Conservation (phyloP, 2,888 invertebrate species). For the Galeopsomyia nigrocyanea region DNA sequence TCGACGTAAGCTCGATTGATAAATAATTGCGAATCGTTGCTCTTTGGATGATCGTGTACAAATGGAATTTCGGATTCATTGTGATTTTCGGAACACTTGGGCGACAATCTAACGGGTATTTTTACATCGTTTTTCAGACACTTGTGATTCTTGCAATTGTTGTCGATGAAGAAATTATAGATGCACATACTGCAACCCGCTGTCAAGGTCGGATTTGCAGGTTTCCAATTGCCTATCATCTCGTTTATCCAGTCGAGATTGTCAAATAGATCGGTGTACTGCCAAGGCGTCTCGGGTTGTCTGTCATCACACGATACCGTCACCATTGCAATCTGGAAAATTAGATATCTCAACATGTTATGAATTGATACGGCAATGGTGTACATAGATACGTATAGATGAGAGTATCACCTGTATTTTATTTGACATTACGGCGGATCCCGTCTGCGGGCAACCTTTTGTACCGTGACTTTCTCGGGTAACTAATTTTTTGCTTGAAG, state of each 20-base stretch:
- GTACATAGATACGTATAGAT: too few relatives aligned
- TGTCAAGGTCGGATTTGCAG: not conserved
- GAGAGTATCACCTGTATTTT: constrained; percentile 50
- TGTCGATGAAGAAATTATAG: constrained; percentile 53
- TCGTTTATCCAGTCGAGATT: constrained; percentile 51
- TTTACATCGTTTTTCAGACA: not conserved
- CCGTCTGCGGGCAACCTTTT: constrained; percentile 51
- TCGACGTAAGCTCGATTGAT: not conserved
- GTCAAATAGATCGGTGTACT: constrained; percentile 52
- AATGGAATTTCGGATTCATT: not conserved
- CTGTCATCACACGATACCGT: constrained; percentile 54
- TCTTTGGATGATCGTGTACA: too few relatives aligned
- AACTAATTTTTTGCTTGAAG: too few relatives aligned
- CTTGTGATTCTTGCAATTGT: constrained; percentile 48
- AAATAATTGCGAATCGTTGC: not conserved
- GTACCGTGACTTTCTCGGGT: constrained; percentile 26
- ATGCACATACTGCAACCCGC: constrained; percentile 50
- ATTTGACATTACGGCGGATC: constrained; percentile 52
- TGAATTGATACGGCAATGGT: too few relatives aligned
- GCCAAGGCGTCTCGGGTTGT: constrained; percentile 48
- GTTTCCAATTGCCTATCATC: not conserved
- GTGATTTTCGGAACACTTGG: not conserved
- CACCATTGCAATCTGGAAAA: constrained; percentile 50
- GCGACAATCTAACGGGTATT: not conserved
- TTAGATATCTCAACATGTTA: not conserved